Percentiles rank a stretch among this genome's conserved stretches.
phyloP scores from a whole-genome alignment of 1,140 invertebrate genomes.

The Parasteatoda tepidariorum region DNA sequence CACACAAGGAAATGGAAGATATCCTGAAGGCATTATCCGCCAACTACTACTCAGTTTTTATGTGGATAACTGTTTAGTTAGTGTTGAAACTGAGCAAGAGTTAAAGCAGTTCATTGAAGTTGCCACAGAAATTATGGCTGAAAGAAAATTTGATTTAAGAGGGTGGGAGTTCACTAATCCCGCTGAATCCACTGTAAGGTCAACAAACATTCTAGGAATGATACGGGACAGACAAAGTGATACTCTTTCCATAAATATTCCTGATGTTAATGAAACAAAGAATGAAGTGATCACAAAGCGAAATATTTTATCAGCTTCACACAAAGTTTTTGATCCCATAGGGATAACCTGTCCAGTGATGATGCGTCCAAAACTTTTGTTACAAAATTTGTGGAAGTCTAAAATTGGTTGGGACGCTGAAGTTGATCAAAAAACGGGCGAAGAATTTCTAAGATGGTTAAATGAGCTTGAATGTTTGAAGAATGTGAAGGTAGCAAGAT shows the following conservation, averaged over 20 bases:
- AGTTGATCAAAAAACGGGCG: slow-evolving; percentile 8
- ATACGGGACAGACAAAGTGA: neutral
- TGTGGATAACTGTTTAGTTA: slow-evolving; percentile 4
- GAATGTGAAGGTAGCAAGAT: neutral
- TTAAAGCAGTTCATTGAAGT: slow-evolving; percentile 13
- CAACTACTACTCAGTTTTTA: slow-evolving; percentile 12
- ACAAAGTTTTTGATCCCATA: slow-evolving; percentile 45
- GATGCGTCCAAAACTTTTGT: slow-evolving; percentile 10
- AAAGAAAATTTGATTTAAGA: slow-evolving; percentile 24
- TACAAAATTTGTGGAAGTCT: slow-evolving; percentile 5
- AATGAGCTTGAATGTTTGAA: slow-evolving; percentile 20
- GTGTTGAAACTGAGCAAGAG: neutral
- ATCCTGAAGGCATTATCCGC: neutral
- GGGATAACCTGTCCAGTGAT: slow-evolving; percentile 32
- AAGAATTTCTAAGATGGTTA: slow-evolving; percentile 15
- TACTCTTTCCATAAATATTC: neutral
- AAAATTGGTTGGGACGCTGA: slow-evolving; percentile 13
- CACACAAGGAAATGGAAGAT: slow-evolving; percentile 1
- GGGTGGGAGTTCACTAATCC: slow-evolving; percentile 16
- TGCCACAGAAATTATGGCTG: slow-evolving; percentile 21
- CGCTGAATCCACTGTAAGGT: neutral
- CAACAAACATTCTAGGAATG: slow-evolving; percentile 9
- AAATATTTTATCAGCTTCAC: neutral
- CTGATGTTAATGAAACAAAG: neutral
- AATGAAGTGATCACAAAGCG: neutral